These are phyloP conservation scores for Oreortyx pictus DNA, from an alignment of 2,797 vertebrate genomes.

Conservation along the genomic window DNA sequence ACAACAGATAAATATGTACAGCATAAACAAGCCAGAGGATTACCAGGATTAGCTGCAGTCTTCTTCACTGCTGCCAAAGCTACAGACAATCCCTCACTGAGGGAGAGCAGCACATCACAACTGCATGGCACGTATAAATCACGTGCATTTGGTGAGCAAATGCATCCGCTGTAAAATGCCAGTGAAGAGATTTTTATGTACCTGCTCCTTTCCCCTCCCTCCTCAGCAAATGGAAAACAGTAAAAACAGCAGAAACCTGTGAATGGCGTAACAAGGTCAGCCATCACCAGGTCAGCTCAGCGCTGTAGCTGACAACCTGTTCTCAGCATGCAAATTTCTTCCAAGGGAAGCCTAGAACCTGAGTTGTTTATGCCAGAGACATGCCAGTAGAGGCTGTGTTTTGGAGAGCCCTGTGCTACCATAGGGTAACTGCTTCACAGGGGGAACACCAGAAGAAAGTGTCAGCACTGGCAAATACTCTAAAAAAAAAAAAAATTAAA, in stretches of 20 bases:
- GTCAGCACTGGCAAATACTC: background rate
- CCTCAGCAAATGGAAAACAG: background rate
- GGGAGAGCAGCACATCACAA: accelerated
- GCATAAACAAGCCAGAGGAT: slow-evolving; percentile 51
- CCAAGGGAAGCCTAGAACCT: accelerated
- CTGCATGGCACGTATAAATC: accelerated
- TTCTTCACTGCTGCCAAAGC: background rate
- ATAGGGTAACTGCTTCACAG: accelerated
- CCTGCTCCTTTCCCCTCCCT: background rate
- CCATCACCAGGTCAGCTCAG: accelerated
- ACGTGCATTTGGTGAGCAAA: background rate
- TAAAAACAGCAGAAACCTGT: accelerated
- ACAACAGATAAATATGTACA: slow-evolving; percentile 42
- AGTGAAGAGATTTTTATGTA: background rate
- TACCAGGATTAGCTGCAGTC: slow-evolving; percentile 51
- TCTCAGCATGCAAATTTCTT: background rate
- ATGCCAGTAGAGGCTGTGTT: accelerated
- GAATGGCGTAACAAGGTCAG: background rate
- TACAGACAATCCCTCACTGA: background rate
- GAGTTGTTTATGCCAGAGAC: background rate
- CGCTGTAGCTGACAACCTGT: background rate
- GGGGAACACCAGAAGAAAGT: background rate
- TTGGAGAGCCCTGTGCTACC: accelerated
- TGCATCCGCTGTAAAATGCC: background rate
- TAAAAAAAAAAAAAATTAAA: too few species aligned